phyloP scores from a whole-genome alignment of 1,140 invertebrate species.

The Cotesia glomerata region DNA sequence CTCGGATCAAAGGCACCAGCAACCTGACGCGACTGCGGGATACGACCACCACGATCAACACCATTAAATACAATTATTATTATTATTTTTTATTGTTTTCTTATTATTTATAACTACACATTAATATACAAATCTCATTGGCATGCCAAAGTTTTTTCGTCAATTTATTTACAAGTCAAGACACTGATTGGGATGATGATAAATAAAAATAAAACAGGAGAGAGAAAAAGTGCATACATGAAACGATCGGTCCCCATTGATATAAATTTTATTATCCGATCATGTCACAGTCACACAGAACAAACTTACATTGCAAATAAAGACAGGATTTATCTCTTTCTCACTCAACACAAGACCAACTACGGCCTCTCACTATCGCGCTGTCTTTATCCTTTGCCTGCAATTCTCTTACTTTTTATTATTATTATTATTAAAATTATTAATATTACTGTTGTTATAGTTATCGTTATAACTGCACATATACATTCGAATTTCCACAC shows the following conservation, averaged over 20 bases:
- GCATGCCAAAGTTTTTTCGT: not conserved
- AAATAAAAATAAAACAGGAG: not conserved
- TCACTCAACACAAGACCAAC: not conserved
- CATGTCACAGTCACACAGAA: conserved; percentile 17
- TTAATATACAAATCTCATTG: not conserved
- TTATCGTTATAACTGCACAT: too few relatives aligned
- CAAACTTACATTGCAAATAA: not conserved
- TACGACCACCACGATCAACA: not conserved
- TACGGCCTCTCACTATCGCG: not conserved
- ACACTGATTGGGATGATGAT: not conserved
- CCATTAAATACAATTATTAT: not conserved
- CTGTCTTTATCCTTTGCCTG: not conserved
- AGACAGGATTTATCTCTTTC: not conserved
- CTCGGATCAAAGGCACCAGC: conserved; percentile 32
- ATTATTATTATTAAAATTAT: not conserved
- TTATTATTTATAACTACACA: not conserved
- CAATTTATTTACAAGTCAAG: not conserved
- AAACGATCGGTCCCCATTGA: conserved; percentile 26
- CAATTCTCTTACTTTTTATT: not conserved
- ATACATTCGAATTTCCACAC: too few relatives aligned
- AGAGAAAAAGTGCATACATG: not conserved
- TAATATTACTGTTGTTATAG: too few relatives aligned
- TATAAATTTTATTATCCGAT: conserved; percentile 26
- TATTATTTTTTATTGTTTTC: not conserved
- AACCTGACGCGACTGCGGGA: conserved; percentile 25